These are phyloP conservation scores for Chondrilla cf. caribensis DNA, from an alignment of 37 sponge, comb jelly and placozoan species.

Conservation along the genomic window DNA sequence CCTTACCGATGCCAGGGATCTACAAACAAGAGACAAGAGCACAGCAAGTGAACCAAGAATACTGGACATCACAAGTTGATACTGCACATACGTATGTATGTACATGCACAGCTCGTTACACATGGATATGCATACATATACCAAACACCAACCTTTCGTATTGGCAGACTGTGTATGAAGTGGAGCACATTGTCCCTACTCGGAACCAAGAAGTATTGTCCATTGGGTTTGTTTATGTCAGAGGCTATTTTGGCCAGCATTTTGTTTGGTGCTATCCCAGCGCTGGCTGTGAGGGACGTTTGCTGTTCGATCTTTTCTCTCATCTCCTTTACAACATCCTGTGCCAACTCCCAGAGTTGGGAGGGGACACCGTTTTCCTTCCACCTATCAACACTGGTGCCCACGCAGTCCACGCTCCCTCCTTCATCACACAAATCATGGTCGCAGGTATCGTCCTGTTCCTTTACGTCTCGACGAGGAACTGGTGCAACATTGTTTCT, in stretches of 20 bases:
- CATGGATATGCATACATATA: background rate
- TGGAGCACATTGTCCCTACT: slow-evolving; percentile 69
- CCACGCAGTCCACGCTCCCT: background rate
- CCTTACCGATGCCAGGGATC: slow-evolving; percentile 86
- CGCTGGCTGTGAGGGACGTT: slow-evolving; percentile 90
- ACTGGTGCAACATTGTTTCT: background rate
- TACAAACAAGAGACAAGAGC: background rate
- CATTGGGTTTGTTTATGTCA: slow-evolving; percentile 96
- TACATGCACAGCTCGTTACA: too few relatives aligned
- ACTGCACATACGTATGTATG: too few relatives aligned
- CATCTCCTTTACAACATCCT: slow-evolving; percentile 76
- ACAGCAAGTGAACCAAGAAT: background rate
- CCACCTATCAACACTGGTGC: background rate
- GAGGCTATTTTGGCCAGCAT: slow-evolving; percentile 93
- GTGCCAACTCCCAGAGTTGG: slow-evolving; percentile 41
- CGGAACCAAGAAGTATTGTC: slow-evolving; percentile 71
- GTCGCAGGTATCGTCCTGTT: background rate
- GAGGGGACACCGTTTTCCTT: background rate
- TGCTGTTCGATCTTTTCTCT: slow-evolving; percentile 43
- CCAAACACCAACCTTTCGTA: slow-evolving; percentile 72
- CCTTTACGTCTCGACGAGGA: background rate
- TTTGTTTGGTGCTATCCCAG: slow-evolving; percentile 92
- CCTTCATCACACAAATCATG: background rate
- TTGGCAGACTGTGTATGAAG: slow-evolving; percentile 78
- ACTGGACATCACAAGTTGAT: background rate